Base-by-base conservation (phyloP, 2,888 invertebrate genomes). In the Oligia fasciuncula region DNA sequence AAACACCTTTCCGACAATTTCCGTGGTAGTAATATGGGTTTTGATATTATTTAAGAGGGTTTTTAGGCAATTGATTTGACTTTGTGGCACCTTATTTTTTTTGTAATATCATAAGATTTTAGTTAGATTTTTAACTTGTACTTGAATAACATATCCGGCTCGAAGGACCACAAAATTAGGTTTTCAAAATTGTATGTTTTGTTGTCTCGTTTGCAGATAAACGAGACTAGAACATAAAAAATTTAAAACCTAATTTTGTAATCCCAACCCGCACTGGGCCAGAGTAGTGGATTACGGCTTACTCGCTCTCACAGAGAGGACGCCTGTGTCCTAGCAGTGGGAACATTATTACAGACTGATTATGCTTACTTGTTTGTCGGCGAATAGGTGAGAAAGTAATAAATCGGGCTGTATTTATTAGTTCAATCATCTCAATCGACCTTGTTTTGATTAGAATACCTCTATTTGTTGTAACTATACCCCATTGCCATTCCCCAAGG, bases 1-100 rank as follows among this genome's bases (percentile, higher is more conserved):
- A 69, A 77, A 79, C 75, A 77, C 43, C 43, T 77, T 76, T 73
- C 63, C 68, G 70, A 79, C 17, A 72, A 78, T 83, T 77, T 82
- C 19, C 63, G 40, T 73, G 71, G 40, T 73, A 69, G 63, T 68
- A 65, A 63, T 69, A 51, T 57, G 69, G 73, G 73, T 57, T 76
- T 62, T n/a, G 8, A 68, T 69, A 71, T 81, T 73, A 67, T 66
- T 40, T 62, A 71, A 57, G 70, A 1, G 13, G 17, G 14, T 49
- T 84, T 70, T 66, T 2, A 19, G 4, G 70, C 51, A 63, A 72
- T 78, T 63, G 60, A 4, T 69, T 73, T 57, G 46, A 14, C 60
- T 68, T 54, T 78, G 14, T 65, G 9, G n/a, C 8, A 19, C 40
- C 3, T 9, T 35, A 17, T 51, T 74, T 57, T 29, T 46, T 35